These are phyloP conservation scores for Pterophyllum scalare DNA, from an alignment of 2,113 vertebrate species.

Conservation along the genomic window DNA sequence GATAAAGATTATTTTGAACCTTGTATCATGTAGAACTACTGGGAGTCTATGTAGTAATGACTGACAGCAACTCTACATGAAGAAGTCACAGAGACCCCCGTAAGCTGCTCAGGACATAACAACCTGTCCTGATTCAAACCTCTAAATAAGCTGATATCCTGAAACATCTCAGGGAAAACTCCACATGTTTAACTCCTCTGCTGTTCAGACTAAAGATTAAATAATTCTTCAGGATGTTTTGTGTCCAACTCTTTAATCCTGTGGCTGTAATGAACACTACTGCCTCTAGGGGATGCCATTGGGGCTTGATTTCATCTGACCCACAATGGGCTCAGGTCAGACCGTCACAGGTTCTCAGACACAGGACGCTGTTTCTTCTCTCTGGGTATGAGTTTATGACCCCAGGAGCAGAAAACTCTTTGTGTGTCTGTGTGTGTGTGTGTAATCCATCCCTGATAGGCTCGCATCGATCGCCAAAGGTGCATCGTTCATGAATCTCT, in stretches of 20 bases:
- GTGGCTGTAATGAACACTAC: not conserved
- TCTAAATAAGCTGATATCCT: no score
- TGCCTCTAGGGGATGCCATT: not conserved
- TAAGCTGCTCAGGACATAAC: no score
- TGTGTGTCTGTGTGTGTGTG: constrained; percentile 79
- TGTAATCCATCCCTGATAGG: constrained; percentile 95
- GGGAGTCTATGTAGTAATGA: no score
- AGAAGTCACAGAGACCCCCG: no score
- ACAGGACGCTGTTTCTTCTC: constrained; percentile 2
- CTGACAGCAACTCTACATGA: no score
- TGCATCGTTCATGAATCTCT: constrained; percentile 86
- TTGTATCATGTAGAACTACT: not conserved
- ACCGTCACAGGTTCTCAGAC: not conserved
- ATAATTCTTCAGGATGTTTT: not conserved
- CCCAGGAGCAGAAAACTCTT: not conserved
- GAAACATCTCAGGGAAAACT: no score
- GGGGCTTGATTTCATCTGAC: not conserved
- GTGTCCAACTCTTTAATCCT: not conserved
- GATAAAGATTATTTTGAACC: not conserved
- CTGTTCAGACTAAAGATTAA: no score
- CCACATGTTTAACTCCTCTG: no score
- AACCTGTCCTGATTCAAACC: no score
- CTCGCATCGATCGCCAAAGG: constrained; percentile 90
- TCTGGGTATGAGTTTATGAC: constrained; percentile 22
- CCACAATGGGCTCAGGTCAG: not conserved